These are phyloP conservation scores for Pseudorhombus dupliciocellatus DNA, from an alignment of 2,113 vertebrate species.

Conservation along the genomic window DNA sequence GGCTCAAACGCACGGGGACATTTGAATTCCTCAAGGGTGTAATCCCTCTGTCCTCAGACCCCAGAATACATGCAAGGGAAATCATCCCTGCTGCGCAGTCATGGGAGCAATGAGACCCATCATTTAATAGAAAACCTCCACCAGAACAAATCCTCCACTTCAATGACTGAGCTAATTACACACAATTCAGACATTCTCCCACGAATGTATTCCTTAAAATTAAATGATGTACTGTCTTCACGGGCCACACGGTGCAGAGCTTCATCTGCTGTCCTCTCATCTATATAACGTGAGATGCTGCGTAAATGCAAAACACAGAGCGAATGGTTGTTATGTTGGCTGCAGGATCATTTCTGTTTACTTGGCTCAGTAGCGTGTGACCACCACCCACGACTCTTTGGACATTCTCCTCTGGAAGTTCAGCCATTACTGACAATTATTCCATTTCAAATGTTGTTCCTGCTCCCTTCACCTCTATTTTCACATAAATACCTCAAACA, in stretches of 20 bases:
- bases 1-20: conserved; percentile 22
- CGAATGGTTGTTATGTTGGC: too few relatives aligned
- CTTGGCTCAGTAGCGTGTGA: too few relatives aligned
- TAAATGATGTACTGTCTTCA: background rate
- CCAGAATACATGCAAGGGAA: conserved; percentile 42
- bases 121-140: background rate
- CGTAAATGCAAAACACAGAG: too few relatives aligned
- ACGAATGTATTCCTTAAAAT: background rate
- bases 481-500: too few relatives aligned
- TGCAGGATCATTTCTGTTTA: too few relatives aligned
- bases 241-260: background rate
- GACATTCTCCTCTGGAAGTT: too few relatives aligned
- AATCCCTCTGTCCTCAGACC: conserved; percentile 41
- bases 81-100: conserved; percentile 15
- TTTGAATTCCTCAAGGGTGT: conserved; percentile 39
- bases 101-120: conserved; percentile 5
- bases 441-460: too few relatives aligned
- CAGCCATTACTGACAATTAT: too few relatives aligned
- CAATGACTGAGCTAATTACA: background rate
- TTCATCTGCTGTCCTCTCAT: background rate
- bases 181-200: background rate
- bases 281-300: background rate
- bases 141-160: background rate
- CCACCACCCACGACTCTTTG: too few relatives aligned
- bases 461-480: too few relatives aligned